A percentile compares a stretch with the other conserved stretches of the same genome.
Evolutionary conservation across 2,113 vertebrate genomes (phyloP).

Genomic region (Corythoichthys haematopterus): DNA sequence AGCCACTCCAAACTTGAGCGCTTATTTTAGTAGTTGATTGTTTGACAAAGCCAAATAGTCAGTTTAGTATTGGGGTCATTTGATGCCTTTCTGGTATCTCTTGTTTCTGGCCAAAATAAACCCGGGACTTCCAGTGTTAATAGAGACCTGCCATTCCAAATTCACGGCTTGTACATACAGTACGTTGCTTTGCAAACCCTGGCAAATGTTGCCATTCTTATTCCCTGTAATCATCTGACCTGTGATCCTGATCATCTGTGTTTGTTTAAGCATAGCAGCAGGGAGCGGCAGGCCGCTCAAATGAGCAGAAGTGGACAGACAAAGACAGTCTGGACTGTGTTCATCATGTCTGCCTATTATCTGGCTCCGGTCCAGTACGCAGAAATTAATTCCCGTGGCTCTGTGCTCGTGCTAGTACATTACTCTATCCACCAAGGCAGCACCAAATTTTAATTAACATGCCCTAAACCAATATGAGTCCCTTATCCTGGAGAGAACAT

Average conservation of each 20-base stretch:
- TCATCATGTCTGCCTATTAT: conserved; percentile 64
- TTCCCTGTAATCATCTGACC: conserved; percentile 47
- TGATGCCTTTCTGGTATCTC: no score
- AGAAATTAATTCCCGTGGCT: conserved; percentile 56
- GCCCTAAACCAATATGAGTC: conserved; percentile 45
- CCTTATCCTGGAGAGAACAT: conserved; percentile 11
- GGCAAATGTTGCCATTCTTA: conserved; percentile 15
- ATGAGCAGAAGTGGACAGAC: conserved; percentile 69
- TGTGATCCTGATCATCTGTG: conserved; percentile 56
- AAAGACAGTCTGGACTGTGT: conserved; percentile 67
- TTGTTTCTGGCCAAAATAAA: no score
- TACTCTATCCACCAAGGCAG: conserved; percentile 31
- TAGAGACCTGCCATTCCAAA: background rate
- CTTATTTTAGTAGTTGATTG: no score
- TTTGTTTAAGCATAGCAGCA: conserved; percentile 49
- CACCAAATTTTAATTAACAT: conserved; percentile 48
- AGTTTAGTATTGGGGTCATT: no score
- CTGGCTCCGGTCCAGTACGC: conserved; percentile 63
- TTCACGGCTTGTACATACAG: background rate
- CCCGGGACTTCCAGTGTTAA: no score
- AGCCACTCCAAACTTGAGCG: no score
- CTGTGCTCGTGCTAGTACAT: conserved; percentile 5
- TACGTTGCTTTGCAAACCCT: background rate
- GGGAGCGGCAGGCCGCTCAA: conserved; percentile 57
- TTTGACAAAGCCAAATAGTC: no score